Evolutionary conservation across 2,888 invertebrate species (phyloP).

Genomic region (Drosophila mettleri): DNA sequence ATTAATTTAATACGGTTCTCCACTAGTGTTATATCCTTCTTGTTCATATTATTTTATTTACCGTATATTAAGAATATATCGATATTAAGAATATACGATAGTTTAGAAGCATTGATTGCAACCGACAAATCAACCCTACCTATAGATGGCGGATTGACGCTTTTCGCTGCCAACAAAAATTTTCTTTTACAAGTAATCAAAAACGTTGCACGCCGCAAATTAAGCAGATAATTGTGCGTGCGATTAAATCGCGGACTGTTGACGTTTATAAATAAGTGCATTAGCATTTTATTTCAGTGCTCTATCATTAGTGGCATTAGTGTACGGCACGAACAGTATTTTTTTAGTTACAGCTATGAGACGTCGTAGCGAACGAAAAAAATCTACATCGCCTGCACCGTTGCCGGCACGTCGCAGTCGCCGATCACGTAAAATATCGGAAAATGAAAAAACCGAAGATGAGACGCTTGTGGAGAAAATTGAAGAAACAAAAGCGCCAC

Average conservation of each 20-base stretch:
- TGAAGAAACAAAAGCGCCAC: conserved; percentile 36
- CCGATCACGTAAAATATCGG: conserved; percentile 75
- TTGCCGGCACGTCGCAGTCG: conserved; percentile 79
- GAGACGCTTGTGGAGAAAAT: conserved; percentile 47
- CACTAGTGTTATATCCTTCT: neutral
- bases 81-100: conserved; percentile 27
- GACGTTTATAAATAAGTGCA: conserved; percentile 35
- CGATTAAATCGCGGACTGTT: conserved; percentile 7
- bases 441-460: conserved; percentile 70
- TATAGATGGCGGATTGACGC: conserved; percentile 78
- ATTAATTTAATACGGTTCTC: neutral
- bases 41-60: neutral
- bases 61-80: conserved; percentile 6
- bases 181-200: conserved; percentile 41
- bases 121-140: conserved; percentile 49
- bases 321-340: conserved; percentile 36
- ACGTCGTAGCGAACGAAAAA: conserved; percentile 90
- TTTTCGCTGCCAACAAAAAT: conserved; percentile 62
- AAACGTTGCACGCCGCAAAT: conserved; percentile 41
- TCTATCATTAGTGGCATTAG: conserved; percentile 37
- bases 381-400: conserved; percentile 88
- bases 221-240: conserved; percentile 13
- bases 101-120: conserved; percentile 17
- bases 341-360: conserved; percentile 86
- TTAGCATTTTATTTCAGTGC: conserved; percentile 42